phyloP scores from a whole-genome alignment of 2,888 invertebrate species.

The Amblyjoppa fuscipennis region DNA sequence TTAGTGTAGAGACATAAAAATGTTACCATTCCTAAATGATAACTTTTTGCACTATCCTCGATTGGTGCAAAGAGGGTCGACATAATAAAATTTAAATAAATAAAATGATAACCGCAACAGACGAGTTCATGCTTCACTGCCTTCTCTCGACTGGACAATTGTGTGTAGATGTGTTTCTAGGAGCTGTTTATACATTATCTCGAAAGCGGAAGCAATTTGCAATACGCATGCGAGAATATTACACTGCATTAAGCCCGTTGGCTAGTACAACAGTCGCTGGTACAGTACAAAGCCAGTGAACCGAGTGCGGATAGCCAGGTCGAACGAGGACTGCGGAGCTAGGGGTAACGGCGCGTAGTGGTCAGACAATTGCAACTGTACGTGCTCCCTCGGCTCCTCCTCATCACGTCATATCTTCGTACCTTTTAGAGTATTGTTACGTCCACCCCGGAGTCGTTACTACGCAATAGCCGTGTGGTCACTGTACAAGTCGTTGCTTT shows the following conservation, averaged over 20 bases:
- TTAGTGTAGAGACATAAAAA: no score
- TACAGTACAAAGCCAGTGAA: conserved; percentile 2
- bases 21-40: no score
- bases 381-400: conserved; percentile 14
- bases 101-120: not conserved
- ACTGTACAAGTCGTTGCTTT: conserved; percentile 21
- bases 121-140: not conserved
- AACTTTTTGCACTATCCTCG: not conserved
- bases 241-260: conserved; percentile 15
- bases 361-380: conserved; percentile 20
- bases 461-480: conserved; percentile 4
- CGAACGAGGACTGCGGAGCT: not conserved
- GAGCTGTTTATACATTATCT: not conserved
- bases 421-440: conserved; percentile 18
- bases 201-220: conserved; percentile 18
- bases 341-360: conserved; percentile 16
- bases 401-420: conserved; percentile 26
- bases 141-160: not conserved
- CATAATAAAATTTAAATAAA: not conserved
- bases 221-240: not conserved
- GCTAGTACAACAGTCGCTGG: not conserved
- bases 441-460: conserved; percentile 2
- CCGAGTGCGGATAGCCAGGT: not conserved
- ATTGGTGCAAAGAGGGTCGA: not conserved
- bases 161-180: not conserved